A percentile compares a stretch with the other conserved stretches of the same genome.
These are phyloP conservation scores for Neomonachus schauinslandi DNA, from an alignment of 2,113 vertebrate genomes.

Conservation along the genomic window DNA sequence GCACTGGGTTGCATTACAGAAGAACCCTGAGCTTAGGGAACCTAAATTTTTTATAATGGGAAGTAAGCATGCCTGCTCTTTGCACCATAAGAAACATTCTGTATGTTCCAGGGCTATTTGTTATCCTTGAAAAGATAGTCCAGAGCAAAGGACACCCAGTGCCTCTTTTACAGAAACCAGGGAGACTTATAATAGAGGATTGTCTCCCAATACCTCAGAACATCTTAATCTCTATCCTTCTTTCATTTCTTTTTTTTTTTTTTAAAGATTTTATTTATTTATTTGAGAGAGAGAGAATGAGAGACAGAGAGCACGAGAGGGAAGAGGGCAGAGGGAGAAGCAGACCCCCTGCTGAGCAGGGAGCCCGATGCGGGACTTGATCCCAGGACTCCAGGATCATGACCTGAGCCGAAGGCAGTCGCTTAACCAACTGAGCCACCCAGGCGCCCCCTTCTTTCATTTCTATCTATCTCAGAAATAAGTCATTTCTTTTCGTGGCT, in stretches of 20 bases:
- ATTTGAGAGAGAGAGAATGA: too few species aligned
- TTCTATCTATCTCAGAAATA: not conserved
- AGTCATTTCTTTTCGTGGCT: not conserved
- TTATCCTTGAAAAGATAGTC: conserved; percentile 4
- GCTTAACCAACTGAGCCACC: too few species aligned
- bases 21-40: not conserved
- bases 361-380: too few species aligned
- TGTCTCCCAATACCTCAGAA: not conserved
- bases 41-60: not conserved
- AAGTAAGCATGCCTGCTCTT: not conserved
- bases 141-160: not conserved
- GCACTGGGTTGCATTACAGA: not conserved
- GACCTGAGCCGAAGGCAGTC: too few species aligned
- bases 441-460: not conserved
- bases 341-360: too few species aligned
- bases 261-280: too few species aligned
- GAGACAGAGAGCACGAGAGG: too few species aligned
- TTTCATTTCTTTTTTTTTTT: not conserved
- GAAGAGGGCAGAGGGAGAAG: too few species aligned
- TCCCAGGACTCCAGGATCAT: too few species aligned
- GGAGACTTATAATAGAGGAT: not conserved
- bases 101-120: conserved; percentile 9
- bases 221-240: not conserved
- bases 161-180: not conserved
- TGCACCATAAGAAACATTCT: not conserved